Conservation (phyloP, 2,888 invertebrate genomes). For the Gryllus longicercus region DNA sequence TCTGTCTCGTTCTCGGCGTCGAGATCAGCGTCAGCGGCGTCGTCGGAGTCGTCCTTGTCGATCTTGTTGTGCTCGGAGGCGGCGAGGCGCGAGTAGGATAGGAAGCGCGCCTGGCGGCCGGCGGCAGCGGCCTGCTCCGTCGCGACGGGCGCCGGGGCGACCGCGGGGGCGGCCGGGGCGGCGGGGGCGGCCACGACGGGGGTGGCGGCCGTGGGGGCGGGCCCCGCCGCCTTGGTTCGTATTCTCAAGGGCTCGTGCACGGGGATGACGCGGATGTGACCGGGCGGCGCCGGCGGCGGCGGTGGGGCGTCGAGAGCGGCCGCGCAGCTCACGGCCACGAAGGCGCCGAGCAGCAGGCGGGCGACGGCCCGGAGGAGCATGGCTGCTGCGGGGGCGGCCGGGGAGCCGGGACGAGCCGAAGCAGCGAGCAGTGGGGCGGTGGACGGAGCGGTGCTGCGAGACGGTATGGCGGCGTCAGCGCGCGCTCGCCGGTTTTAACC, state of each 20-base stretch:
- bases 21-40: not conserved
- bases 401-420: not conserved
- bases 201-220: conserved; percentile 1
- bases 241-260: not conserved
- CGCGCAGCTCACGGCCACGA: not conserved
- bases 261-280: not conserved
- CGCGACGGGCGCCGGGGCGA: not conserved
- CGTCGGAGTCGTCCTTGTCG: conserved; percentile 21
- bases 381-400: not conserved
- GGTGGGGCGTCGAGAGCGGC: not conserved
- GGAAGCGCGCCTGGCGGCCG: not conserved
- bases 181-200: not conserved
- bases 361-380: conserved; percentile 9
- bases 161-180: not conserved
- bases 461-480: not conserved
- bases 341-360: not conserved
- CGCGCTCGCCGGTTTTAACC: not conserved
- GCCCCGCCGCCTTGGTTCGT: not conserved
- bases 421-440: not conserved
- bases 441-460: not conserved
- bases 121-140: not conserved
- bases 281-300: not conserved
- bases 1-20: not conserved
- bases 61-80: not conserved
- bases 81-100: not conserved